phyloP scores from a whole-genome alignment of 2,113 vertebrate species.

The Zosterops pallidus region DNA sequence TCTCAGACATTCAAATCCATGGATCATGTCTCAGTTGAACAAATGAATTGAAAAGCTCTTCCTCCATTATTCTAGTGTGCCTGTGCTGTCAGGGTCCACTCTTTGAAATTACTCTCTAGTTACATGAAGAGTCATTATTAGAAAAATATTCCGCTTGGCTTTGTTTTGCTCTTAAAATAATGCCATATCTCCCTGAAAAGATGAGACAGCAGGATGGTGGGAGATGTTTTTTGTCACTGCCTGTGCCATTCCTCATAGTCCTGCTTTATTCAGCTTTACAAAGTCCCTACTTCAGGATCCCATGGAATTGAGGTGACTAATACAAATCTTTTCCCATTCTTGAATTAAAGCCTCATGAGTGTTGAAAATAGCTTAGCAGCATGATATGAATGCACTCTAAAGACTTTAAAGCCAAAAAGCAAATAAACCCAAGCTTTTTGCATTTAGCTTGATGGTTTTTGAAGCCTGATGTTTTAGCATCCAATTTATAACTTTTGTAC shows the following conservation, averaged over 20 bases:
- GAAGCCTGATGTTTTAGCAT: neutral
- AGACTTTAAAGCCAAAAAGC: neutral
- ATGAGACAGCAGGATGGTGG: neutral
- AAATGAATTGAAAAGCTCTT: neutral
- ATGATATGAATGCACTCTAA: neutral
- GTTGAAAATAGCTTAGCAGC: neutral
- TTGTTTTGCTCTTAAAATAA: neutral
- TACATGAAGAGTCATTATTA: neutral
- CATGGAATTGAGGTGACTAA: neutral
- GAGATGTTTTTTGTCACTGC: neutral
- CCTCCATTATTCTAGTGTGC: neutral
- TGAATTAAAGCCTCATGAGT: neutral
- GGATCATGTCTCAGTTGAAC: neutral
- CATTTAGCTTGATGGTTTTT: neutral
- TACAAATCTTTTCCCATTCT: neutral
- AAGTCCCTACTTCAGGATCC: neutral
- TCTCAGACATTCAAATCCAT: neutral
- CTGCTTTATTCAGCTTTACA: neutral
- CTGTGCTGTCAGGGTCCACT: neutral
- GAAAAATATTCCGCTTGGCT: neutral
- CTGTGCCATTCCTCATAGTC: neutral
- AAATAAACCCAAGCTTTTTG: neutral
- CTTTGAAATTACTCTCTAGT: neutral
- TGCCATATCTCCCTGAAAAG: neutral
- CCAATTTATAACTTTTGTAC: neutral